Base-by-base conservation (phyloP, 2,888 invertebrate genomes). In the Plusia festucae region DNA sequence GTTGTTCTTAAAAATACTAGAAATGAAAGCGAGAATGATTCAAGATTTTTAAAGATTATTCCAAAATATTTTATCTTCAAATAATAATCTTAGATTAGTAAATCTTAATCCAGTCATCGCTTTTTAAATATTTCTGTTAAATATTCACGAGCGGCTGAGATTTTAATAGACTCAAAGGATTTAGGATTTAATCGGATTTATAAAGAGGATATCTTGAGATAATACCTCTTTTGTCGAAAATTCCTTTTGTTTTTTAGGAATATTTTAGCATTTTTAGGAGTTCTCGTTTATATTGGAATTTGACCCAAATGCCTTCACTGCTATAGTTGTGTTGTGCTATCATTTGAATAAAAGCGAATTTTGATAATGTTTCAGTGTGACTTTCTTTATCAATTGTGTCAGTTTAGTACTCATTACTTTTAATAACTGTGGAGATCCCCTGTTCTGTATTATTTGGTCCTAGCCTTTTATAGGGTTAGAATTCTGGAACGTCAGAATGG, bases 121-220 rank as follows among this genome's bases (percentile, higher is more conserved):
- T 46, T 56, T 15, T 52, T 11, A 18, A 52, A 52, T 51, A 51
- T 55, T 56, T 34, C 15, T 52, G 32, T 22, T 34, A 49, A 49
- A 49, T 59, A 32, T 52, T 34, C 32, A 58, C 18, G n/a, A 51
- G 58, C 15, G 7, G 22, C 22, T 59, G 46, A 0, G 55, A 46
- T 44, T 56, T 40, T 53, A 53, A 53, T 53, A n/a, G 62, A 30
- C 52, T 53, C 22, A 53, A 62, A 53, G 30, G 62, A 40, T 63
- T 57, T 34, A 18, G 54, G 24, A 49, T 55, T 55, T 22, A 55
- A 34, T 24, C 49, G 13, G 20, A 20, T 27, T 18, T 40, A 18
- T 30, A 52, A 44, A 40, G 40, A 40, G 40, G n/a, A 61, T 20
- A 27, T 63, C 52, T 57, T 40, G 40, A 51, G 52, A 52, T 22